Evolutionary conservation across 2,797 vertebrate genomes (phyloP).

Genomic region (Crypturellus tataupa): DNA sequence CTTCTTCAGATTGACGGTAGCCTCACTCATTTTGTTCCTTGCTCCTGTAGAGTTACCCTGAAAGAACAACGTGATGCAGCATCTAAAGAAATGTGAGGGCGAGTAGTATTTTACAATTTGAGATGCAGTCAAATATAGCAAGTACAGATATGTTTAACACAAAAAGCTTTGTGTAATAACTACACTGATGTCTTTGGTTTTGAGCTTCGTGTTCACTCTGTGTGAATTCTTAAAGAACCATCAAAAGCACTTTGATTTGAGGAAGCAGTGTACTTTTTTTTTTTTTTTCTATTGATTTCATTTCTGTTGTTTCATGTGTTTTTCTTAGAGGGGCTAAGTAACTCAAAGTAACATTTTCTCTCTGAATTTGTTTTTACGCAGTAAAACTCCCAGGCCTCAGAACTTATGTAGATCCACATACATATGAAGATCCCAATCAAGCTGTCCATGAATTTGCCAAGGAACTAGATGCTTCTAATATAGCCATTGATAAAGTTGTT

Average conservation of each 20-base stretch:
- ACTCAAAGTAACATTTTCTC: conserved; percentile 14
- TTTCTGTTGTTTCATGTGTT: not conserved
- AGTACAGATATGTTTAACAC: not conserved
- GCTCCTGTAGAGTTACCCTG: not conserved
- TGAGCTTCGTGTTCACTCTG: not conserved
- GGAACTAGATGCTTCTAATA: conserved; percentile 93
- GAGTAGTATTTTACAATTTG: not conserved
- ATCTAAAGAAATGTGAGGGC: not conserved
- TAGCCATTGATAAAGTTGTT: conserved; percentile 97
- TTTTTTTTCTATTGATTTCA: not conserved
- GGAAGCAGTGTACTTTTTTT: not conserved
- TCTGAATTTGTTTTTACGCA: conserved; percentile 70
- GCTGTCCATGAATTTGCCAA: conserved; percentile 98
- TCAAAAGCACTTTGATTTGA: not conserved
- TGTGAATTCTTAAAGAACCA: not conserved
- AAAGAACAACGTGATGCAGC: not conserved
- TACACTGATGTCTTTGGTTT: not conserved
- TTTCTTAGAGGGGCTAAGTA: not conserved
- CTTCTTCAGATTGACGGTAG: not conserved
- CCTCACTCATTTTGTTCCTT: not conserved
- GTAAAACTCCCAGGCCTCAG: conserved; percentile 95
- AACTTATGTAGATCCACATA: conserved; percentile 96
- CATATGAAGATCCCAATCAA: conserved; percentile 96
- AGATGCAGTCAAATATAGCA: not conserved
- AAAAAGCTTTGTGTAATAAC: not conserved